Percentiles rank a stretch among this genome's conserved stretches.
phyloP scores from a whole-genome alignment of 2,888 invertebrate species.

The Apantesis nais region DNA sequence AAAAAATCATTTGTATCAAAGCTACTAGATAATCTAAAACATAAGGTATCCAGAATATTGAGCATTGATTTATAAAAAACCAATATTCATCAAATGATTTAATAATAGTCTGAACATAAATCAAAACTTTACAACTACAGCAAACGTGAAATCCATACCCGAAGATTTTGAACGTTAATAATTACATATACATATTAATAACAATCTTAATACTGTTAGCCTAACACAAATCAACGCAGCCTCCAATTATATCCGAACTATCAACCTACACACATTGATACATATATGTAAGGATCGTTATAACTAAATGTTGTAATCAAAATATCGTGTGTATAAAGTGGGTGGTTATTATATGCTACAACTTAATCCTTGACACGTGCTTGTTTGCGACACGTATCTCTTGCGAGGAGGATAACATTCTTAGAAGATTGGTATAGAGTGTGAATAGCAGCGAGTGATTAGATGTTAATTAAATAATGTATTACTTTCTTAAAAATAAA shows the following conservation, averaged over 20 bases:
- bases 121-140: not conserved
- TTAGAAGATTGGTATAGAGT: constrained; percentile 26
- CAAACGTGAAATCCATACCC: not conserved
- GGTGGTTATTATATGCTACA: constrained; percentile 69
- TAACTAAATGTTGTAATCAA: constrained; percentile 66
- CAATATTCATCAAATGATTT: not conserved
- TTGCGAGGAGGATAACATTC: constrained; percentile 54
- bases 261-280: constrained; percentile 24
- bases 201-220: constrained; percentile 8
- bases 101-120: not conserved
- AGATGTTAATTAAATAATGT: not conserved
- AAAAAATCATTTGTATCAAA: no score
- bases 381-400: constrained; percentile 73
- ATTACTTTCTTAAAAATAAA: not conserved
- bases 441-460: constrained; percentile 28
- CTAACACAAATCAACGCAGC: constrained; percentile 11
- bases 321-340: constrained; percentile 60
- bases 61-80: not conserved
- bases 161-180: not conserved
- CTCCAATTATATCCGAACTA: constrained; percentile 16
- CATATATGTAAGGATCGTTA: constrained; percentile 37
- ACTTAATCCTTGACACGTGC: constrained; percentile 73
- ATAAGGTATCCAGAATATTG: not conserved
- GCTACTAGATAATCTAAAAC: not conserved
- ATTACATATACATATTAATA: constrained; percentile 1